A percentile compares a stretch with the other conserved stretches of the same genome.
Conservation (phyloP, 92 coral and sea anemone species). For the Zoanthus solanderi region DNA sequence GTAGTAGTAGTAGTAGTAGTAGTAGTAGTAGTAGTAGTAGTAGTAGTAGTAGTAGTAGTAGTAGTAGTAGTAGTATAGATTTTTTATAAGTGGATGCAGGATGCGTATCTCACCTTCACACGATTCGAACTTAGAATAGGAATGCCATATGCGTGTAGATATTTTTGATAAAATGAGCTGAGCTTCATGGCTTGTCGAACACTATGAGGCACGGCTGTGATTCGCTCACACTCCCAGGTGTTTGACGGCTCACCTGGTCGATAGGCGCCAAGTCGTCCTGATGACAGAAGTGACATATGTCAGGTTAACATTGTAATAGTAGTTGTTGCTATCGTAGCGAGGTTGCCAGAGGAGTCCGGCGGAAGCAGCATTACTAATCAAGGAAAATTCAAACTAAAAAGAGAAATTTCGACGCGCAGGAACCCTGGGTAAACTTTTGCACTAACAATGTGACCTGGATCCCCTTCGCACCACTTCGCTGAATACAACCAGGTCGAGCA, state of each 20-base stretch:
- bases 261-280: neutral
- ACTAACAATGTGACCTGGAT: no score
- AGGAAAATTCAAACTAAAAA: no score
- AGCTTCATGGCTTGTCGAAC: constrained; percentile 76
- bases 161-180: constrained; percentile 80
- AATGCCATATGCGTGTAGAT: constrained; percentile 94
- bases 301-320: neutral
- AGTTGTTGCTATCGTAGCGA: no score
- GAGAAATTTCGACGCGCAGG: no score
- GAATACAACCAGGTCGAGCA: no score
- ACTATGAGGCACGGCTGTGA: constrained; percentile 69
- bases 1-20: no score
- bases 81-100: neutral
- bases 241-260: constrained; percentile 57
- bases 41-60: no score
- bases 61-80: neutral
- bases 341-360: no score
- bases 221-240: constrained; percentile 87
- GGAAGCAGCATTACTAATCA: no score
- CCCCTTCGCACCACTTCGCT: no score
- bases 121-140: constrained; percentile 88
- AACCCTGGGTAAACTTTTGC: no score
- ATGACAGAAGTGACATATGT: neutral
- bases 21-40: no score
- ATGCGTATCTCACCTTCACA: constrained; percentile 38